Base-by-base conservation (phyloP, 2,797 vertebrate genomes). In the Anguilla pacifica region DNA sequence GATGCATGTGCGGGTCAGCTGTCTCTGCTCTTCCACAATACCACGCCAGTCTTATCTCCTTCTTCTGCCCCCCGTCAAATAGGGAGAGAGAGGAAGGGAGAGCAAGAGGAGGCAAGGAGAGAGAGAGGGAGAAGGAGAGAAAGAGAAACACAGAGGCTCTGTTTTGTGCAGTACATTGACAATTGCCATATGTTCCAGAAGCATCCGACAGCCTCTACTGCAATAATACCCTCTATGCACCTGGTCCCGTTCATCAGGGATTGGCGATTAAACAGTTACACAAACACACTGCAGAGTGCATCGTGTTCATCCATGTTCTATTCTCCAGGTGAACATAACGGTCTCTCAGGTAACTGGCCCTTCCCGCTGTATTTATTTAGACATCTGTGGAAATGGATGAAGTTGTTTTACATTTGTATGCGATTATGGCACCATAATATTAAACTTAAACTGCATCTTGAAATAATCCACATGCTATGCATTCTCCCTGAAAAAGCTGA, bases 121-220 rank as follows among this genome's bases (percentile, higher is more conserved):
- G 59, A 61, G 59, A 61, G 22, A 25, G 59, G 28, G 46, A 51
- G 22, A 46, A 7, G 43, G 35, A 17, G 49, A 31, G n/a, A 55
- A 1, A 3, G 43, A 25, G 25, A 61, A 61, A 64, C 61, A 67
- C 31, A 57, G 87, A 57, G n/a, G 43, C 11, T 11, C 46, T 84
- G 53, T 84, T 25, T 84, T 49, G n/a, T 84, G 11, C 25, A 84
- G 51, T 17, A 13, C 49, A 28, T 31, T 43, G 28, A 1, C 82
- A 28, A 51, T 15, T 31, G 53, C 82, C 82, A 84, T 57, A 35
- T 84, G n/a, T 57, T 84, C 82, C 82, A 57, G 82, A 84, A 55
- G n/a, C 79, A 82, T 82, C 79, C 25, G 79, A 6, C 22, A n/a
- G 31, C 13, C 43, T 82, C 79, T 25, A 49, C 2, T 51, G 43